A percentile compares a stretch with the other conserved stretches of the same genome.
phyloP scores from a whole-genome alignment of 35 echinoderm and acorn worm species.

The Heliocidaris erythrogramma region DNA sequence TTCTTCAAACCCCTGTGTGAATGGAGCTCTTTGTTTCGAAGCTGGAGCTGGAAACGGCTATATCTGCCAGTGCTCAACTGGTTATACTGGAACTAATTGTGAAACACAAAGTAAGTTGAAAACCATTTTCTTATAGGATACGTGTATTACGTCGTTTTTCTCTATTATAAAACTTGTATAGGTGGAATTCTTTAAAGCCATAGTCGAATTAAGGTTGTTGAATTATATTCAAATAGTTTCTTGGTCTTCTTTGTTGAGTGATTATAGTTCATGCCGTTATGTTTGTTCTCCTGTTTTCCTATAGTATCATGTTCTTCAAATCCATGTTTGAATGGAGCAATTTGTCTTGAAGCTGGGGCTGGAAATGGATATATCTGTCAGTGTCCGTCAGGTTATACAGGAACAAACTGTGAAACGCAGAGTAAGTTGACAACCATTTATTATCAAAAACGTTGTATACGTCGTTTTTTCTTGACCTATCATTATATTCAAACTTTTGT shows the following conservation, averaged over 20 bases:
- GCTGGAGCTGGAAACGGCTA: constrained; percentile 53
- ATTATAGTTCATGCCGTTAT: no score
- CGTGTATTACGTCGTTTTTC: no score
- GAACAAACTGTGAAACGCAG: not conserved
- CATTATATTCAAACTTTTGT: no score
- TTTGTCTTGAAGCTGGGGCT: constrained; percentile 12
- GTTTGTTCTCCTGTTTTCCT: no score
- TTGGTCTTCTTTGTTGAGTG: no score
- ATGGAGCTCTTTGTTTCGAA: constrained; percentile 73
- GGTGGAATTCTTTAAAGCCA: no score
- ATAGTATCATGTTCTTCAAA: not conserved
- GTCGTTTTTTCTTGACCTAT: no score
- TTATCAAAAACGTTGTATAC: no score
- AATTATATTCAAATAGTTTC: no score
- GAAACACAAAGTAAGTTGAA: not conserved
- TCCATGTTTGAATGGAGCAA: constrained; percentile 30
- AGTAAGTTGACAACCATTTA: not conserved
- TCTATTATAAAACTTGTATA: no score
- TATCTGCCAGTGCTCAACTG: constrained; percentile 57
- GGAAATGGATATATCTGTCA: not conserved
- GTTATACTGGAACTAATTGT: constrained; percentile 78
- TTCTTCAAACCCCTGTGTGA: constrained; percentile 64
- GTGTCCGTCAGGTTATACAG: not conserved
- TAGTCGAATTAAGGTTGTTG: no score
- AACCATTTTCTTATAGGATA: not conserved